Base-by-base conservation (phyloP, 2,113 vertebrate genomes). In the Tachuris rubrigastra region DNA sequence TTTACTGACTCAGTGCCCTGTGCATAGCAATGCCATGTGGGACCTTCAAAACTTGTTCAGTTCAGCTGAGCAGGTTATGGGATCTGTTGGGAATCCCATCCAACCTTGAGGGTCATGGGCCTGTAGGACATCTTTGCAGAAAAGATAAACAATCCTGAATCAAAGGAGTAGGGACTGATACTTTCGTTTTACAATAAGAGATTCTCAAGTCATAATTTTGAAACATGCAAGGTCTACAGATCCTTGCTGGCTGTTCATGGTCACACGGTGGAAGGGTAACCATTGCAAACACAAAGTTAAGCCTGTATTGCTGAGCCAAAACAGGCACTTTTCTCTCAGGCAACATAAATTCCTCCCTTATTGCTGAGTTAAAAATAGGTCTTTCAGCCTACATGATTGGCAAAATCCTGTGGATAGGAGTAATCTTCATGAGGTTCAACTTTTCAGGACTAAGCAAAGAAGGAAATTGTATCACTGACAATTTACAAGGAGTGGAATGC, bases 361-460 rank as follows among this genome's bases (percentile, higher is more conserved):
- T 5, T 41, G 16, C 21, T 74, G 30, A 35, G 14, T 0, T 2
- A 55, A 50, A 1, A 5, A 21, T 35, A 1, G 8, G 46, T 25
- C 17, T 55, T 82, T 66, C 47, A 78, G 14, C 21, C 27, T 46
- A 7, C 3, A 11, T 25, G 31, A 68, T 53, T 86, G 30, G 63
- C 44, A 90, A 83, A 65, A 74, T 55, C 28, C 55, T 25, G 10
- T 24, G 30, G 18, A 44, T 67, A 84, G 37, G 16, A 62, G 19
- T 23, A 2, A 55, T 49, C 63, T 41, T 85, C 42, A 46, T 62
- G 25, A 62, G 27, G 41, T 65, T 88, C n/a, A n/a, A 21, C 19
- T 55, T 39, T 53, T 66, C 33, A 74, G 17, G 25, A 14, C 31
- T 53, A 56, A 60, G 17, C 0, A 83, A 23, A 73, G 27, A 88